Base-by-base conservation (phyloP, 2,888 invertebrate genomes). In the Tricholauxania praeusta region DNA sequence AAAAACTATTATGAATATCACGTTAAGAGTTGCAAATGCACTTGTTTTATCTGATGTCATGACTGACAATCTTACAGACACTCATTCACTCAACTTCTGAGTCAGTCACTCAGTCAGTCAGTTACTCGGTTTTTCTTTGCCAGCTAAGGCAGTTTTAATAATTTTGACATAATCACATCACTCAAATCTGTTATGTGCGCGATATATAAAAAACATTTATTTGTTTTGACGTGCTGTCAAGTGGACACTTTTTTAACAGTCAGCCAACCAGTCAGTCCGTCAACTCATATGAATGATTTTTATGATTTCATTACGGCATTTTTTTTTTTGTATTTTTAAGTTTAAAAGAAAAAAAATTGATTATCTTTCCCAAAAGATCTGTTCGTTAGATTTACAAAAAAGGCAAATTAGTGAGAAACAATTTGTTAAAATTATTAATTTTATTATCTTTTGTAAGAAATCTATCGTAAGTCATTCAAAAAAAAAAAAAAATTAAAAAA, bases 101-200 rank as follows among this genome's bases (percentile, higher is more conserved):
- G 51, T n/a, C n/a, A 12, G 19, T 14, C 48, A 12, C 28, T 47
- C 63, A n/a, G n/a, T 12, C 48, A 49, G 32, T 62, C 15, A 48
- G 59, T 28, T 28, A 15, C 28, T 32, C 51, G 39, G 7, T 60
- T 51, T 49, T 69, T 39, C 39, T 39, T 39, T 69, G 51, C 59
- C 15, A 63, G 59, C 70, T 5, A 12, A 63, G 60, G 17, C 22
- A 62, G 51, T 22, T 51, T 68, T 28, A 62, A 70, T 52, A 62
- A 62, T 70, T 70, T 70, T 70, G 70, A 70, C 70, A 63, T 63
- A 70, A 70, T 70, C 70, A 63, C 70, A 63, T 70, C 70, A 70
- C 62, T 70, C 70, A 70, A 62, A 70, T 70, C 70, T 70, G 47
- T 10, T 28, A 19, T 15, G 49, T 48, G 22, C 49, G 49, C n/a